Base-by-base conservation (phyloP, 2,113 vertebrate species). In the Ceyx cyanopectus region DNA sequence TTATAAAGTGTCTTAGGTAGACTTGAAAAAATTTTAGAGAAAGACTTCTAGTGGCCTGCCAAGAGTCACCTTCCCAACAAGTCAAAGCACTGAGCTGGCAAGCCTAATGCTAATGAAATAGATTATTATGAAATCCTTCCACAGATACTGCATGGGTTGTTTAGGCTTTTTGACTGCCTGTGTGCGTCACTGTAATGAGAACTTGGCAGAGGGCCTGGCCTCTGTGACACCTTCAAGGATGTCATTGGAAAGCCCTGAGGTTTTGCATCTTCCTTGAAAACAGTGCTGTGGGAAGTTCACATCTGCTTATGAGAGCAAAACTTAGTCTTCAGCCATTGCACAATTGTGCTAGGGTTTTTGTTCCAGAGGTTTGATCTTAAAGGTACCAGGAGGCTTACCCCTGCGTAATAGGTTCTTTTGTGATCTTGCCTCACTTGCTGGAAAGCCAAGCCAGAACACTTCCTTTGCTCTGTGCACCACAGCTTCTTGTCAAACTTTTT, bases 201-300 rank as follows among this genome's bases (percentile, higher is more conserved):
- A 76, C 56, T 90, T 96, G 93, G 91, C 85, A 54, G 81, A 68
- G 58, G 30, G 83, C 87, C 93, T 81, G 50, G 58, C 41, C 77
- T 87, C 51, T 0, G 10, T 85, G 92, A 87, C 70, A 94, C 84
- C 75, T 88, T 89, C 60, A 92, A 68, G 92, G 80, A 72, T 94
- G 69, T 90, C 9, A 1, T 19, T 86, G 69, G 77, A 84, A 87
- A 84, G 63, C 41, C 73, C 30, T 73, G 57, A 81, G 45, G 24
- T 89, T 94, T 93, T 81, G 81, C 50, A 23, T 89, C 48, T 84
- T 89, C 54, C 32, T 54, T 63, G 43, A 29, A 74, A 87, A 80
- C 48, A 70, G 6, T 66, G 56, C 51, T 67, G 22, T 40, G 66
- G 66, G 67, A 89, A 88, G 63, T 81, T 84, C 57, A 65, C n/a